A percentile compares a stretch with the other conserved stretches of the same genome.
Evolutionary conservation across 2,888 invertebrate species (phyloP).

Genomic region (Tachina fera): DNA sequence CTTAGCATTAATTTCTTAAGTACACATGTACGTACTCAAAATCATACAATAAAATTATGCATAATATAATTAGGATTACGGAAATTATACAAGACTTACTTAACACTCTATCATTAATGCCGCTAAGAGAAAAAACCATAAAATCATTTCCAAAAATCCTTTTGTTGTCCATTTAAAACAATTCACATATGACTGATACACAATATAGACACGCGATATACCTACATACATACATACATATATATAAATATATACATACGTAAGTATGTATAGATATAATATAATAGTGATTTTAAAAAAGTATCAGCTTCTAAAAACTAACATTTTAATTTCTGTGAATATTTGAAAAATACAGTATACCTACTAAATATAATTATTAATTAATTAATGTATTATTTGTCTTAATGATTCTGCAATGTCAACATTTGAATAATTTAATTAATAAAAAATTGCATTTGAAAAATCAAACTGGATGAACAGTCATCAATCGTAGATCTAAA

Average conservation of each 20-base stretch:
- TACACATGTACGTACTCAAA: slow-evolving; percentile 16
- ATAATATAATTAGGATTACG: slow-evolving; percentile 61
- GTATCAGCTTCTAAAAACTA: slow-evolving; percentile 45
- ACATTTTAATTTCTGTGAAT: slow-evolving; percentile 62
- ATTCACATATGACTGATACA: slow-evolving; percentile 8
- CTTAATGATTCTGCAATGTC: slow-evolving; percentile 49
- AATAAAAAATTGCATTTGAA: slow-evolving; percentile 61
- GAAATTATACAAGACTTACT: slow-evolving; percentile 66
- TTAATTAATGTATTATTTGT: slow-evolving; percentile 62
- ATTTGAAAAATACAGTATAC: slow-evolving; percentile 39
- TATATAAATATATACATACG: not conserved
- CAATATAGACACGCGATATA: not conserved
- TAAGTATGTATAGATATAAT: slow-evolving; percentile 9
- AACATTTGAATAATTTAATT: slow-evolving; percentile 60
- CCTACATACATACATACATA: not conserved
- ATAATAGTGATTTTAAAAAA: slow-evolving; percentile 16
- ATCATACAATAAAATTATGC: not conserved
- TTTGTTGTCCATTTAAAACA: slow-evolving; percentile 2
- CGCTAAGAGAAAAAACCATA: not conserved
- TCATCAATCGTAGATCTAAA: not conserved
- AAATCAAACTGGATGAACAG: not conserved
- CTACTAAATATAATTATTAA: slow-evolving; percentile 46
- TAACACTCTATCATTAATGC: slow-evolving; percentile 34
- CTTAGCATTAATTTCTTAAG: slow-evolving; percentile 39
- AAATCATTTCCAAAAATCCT: not conserved